Evolutionary conservation across 1,140 invertebrate species (phyloP), one percentile per base, ranked within the genome.

Genomic region (Atta colombica): DNA sequence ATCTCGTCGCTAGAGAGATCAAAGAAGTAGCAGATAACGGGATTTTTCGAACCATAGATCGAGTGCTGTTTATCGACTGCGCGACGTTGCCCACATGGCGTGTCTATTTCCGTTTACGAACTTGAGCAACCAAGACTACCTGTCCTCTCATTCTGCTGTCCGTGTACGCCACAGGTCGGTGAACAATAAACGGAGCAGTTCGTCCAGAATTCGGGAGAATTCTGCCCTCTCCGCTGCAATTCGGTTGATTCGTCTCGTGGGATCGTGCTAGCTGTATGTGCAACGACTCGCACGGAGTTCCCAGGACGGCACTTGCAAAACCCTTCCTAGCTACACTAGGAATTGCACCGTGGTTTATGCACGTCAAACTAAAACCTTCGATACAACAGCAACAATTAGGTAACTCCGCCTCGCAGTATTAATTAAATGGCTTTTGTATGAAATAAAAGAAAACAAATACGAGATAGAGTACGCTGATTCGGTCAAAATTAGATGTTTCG

Each of bases 21-120:
- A 92, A 92, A 92, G 92, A 86, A 87, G 28, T 10, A n/a, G n/a
- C 1, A 78, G 89, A 87, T 90, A 91, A 78, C 55, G 35, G 16
- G 74, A 63, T 87, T 90, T 91, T 91, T 89, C 78, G 87, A 51
- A 71, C 55, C 55, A 12, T 12, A 39, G 28, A 55, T 91, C 84
- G 87, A 90, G 91, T 90, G 77, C 68, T 86, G 90, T 91, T 92
- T 92, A 91, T 92, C 91, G 61, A 78, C 60, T 45, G 66, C 39
- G 75, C 87, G 91, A 93, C 85, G 87, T 90, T 93, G 86, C 77
- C 89, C 92, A 93, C 91, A 92, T 89, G 91, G 88, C 89, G 49
- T 45, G 58, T 91, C 81, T 92, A 92, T 92, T 92, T 92, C 89
- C 51, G 89, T 74, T 18, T 58, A 39, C n/a, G 16, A 51, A 28